These are phyloP conservation scores for Anthrax anthrax DNA, from an alignment of 2,888 invertebrate species.

Conservation along the genomic window DNA sequence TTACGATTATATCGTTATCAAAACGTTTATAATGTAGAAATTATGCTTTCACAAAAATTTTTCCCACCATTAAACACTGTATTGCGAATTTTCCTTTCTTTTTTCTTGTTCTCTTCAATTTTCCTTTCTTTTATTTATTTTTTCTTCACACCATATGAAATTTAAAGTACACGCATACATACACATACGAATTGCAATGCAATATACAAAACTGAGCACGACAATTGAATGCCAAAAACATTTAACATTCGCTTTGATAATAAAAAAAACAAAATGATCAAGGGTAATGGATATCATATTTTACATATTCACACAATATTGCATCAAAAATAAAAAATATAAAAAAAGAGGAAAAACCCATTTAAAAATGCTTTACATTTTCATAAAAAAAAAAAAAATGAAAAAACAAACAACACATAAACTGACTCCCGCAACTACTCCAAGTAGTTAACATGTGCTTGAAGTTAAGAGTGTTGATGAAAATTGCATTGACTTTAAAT, in stretches of 20 bases:
- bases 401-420: too few relatives aligned
- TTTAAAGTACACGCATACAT: too few relatives aligned
- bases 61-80: conserved; percentile 4
- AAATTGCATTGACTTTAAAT: conserved; percentile 3
- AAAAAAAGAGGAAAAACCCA: too few relatives aligned
- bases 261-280: too few relatives aligned
- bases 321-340: too few relatives aligned
- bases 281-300: too few relatives aligned
- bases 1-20: conserved; percentile 1
- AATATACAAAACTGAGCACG: too few relatives aligned
- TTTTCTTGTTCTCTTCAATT: not conserved
- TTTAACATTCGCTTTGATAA: not conserved
- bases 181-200: too few relatives aligned
- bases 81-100: conserved; percentile 1
- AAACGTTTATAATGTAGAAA: too few relatives aligned
- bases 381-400: too few relatives aligned
- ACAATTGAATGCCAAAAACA: not conserved
- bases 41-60: not conserved
- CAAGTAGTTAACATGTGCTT: conserved; percentile 9
- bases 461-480: conserved; percentile 5
- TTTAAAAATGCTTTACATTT: too few relatives aligned
- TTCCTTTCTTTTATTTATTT: not conserved
- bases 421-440: conserved; percentile 2
- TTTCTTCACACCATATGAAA: not conserved
- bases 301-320: too few relatives aligned